Base-by-base conservation (phyloP, 2,888 invertebrate species). In the Leptinotarsa rubiginosa region DNA sequence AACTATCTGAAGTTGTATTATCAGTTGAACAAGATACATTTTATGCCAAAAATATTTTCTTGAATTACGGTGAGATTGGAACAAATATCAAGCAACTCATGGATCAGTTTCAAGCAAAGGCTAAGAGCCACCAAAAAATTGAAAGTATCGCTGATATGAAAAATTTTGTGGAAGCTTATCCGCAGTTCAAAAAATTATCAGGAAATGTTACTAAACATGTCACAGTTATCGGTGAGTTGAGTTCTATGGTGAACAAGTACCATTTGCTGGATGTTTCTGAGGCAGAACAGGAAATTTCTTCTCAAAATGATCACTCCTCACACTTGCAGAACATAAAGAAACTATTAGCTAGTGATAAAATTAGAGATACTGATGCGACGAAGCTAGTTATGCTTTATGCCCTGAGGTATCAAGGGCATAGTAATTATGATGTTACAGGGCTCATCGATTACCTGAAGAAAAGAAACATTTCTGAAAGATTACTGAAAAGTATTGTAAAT, bases 61-160 rank as follows among this genome's bases (percentile, higher is more conserved):
- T 95, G 16, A 99, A 99, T 89, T 99, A 98, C 89, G 99, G 99
- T 56, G 99, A 99, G 90, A 98, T 99, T 84, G 99, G 98, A 0
- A 95, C 96, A 84, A 98, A 96, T 64, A 98, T 99, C 81, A 98
- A 99, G 88, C 92, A 94, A 25, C 89, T 99, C 72, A 99, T 99
- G 96, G 98, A 99, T 75, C 97, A 98, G 84, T 99, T 98, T 88
- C 84, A 84, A 73, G 93, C 92, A 83, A 97, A 97, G 87, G 96
- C 97, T 3, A 96, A 98, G 87, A 96, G 95, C 83, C 97, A 98
- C 83, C 95, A 97, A 86, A 97, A 98, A 89, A 95, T 99, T 2
- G 99, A 99, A 89, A 97, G 97, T 83, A 99, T 99, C 83, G 92
- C 95, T 0, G 99, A 99, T 87, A 99, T 99, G 99, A 99, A 99